phyloP scores from a whole-genome alignment of 35 echinoderm and acorn worm species.

The Patiria miniata region DNA sequence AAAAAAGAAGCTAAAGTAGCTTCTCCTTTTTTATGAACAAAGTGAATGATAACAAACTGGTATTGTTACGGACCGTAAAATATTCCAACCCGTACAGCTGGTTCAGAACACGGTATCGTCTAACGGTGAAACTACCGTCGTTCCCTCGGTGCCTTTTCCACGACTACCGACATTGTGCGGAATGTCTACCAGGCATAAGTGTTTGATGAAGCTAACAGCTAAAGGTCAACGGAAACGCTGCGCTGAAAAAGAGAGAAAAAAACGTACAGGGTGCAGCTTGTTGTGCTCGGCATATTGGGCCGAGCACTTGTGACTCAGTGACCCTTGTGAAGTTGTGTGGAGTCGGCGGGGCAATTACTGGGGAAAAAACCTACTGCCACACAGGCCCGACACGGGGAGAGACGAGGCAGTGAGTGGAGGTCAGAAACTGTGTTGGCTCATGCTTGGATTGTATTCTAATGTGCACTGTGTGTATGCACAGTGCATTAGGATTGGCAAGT shows the following conservation, averaged over 20 bases:
- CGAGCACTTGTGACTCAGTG: neutral
- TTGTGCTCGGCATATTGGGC: neutral
- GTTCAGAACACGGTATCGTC: too few relatives aligned
- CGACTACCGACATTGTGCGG: neutral
- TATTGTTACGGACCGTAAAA: too few relatives aligned
- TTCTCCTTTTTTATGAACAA: too few relatives aligned
- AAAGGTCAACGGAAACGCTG: slow-evolving; percentile 30
- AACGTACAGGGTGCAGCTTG: neutral
- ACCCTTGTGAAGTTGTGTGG: neutral
- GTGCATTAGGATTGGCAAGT: too few relatives aligned
- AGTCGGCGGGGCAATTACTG: slow-evolving; percentile 14
- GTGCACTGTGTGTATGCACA: neutral
- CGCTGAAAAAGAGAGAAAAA: neutral
- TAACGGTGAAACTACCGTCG: too few relatives aligned
- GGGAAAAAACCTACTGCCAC: neutral
- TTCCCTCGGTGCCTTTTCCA: too few relatives aligned
- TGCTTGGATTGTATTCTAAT: slow-evolving; percentile 26
- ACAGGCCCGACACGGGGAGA: too few relatives aligned
- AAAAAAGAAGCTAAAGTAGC: too few relatives aligned
- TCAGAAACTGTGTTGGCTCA: neutral
- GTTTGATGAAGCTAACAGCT: neutral
- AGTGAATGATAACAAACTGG: too few relatives aligned
- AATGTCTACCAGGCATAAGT: slow-evolving; percentile 21
- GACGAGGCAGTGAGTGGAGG: neutral
- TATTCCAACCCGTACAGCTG: too few relatives aligned